Evolutionary conservation across 64 coral and sea anemone species (phyloP).

Genomic region (Montipora cactus): DNA sequence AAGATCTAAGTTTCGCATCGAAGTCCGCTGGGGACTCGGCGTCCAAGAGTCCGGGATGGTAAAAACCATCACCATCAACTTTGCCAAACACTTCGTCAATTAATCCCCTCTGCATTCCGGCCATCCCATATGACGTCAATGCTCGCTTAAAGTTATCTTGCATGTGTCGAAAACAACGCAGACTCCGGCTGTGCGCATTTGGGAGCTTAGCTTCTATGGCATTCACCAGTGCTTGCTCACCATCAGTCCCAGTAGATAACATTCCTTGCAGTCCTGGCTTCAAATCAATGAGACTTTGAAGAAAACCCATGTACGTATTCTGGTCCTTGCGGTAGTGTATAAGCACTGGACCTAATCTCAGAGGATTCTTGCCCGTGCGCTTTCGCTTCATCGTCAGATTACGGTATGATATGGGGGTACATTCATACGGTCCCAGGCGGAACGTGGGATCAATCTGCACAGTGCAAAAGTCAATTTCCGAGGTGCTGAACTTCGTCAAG

Average conservation of each 20-base stretch:
- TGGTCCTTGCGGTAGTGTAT: constrained; percentile 20
- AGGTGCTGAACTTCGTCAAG: no score
- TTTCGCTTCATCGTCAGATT: no score
- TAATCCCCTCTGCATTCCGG: constrained; percentile 1
- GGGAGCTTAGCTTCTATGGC: constrained; percentile 39
- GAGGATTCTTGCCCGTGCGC: no score
- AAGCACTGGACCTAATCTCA: no score
- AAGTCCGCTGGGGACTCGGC: constrained; percentile 23
- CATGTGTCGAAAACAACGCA: constrained; percentile 33
- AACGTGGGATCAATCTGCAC: no score
- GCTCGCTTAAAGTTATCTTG: constrained; percentile 34
- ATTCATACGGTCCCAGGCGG: no score
- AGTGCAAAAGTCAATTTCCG: no score
- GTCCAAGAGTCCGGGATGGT: constrained; percentile 13
- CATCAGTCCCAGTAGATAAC: constrained; percentile 12
- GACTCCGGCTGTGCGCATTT: constrained; percentile 9
- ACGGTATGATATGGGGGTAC: no score
- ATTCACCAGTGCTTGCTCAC: constrained; percentile 3
- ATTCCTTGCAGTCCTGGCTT: constrained; percentile 21
- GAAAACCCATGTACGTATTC: constrained; percentile 6
- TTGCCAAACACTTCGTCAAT: constrained; percentile 41
- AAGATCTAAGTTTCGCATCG: background rate
- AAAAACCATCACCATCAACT: constrained; percentile 15
- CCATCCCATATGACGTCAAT: constrained; percentile 7
- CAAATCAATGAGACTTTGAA: constrained; percentile 2